phyloP scores from a whole-genome alignment of 2,888 invertebrate genomes.

The Lasius fuliginosus region DNA sequence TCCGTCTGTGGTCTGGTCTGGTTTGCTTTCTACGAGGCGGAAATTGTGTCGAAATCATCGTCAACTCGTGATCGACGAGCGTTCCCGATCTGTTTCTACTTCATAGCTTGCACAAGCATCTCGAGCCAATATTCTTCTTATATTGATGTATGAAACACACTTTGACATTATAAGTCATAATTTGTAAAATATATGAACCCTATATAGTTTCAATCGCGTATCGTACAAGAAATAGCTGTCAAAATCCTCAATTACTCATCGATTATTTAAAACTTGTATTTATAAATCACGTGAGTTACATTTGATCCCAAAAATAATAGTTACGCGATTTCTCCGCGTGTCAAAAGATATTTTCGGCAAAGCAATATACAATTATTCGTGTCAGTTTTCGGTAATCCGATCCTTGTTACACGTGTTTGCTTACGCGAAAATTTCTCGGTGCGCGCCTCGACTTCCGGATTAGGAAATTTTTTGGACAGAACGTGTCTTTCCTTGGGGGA shows the following conservation, averaged over 20 bases:
- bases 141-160: neutral
- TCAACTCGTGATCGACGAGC: conserved; percentile 5
- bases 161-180: neutral
- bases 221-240: neutral
- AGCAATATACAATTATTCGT: conserved; percentile 42
- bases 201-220: neutral
- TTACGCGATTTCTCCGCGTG: conserved; percentile 42
- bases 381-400: conserved; percentile 46
- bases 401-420: conserved; percentile 5
- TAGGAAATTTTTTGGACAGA: neutral
- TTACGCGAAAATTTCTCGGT: neutral
- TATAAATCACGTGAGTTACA: conserved; percentile 24
- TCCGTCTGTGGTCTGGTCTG: conserved; percentile 27
- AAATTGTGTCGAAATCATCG: conserved; percentile 50
- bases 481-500: neutral
- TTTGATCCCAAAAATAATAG: conserved; percentile 40
- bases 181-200: neutral
- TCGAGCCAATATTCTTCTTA: neutral
- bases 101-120: neutral
- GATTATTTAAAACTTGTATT: conserved; percentile 11
- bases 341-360: conserved; percentile 36
- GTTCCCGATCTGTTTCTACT: conserved; percentile 11
- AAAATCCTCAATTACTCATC: conserved; percentile 8
- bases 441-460: neutral
- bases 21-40: conserved; percentile 25